These are phyloP conservation scores for Drosophila rhopaloa DNA, from an alignment of 1,140 invertebrate genomes.

Conservation along the genomic window DNA sequence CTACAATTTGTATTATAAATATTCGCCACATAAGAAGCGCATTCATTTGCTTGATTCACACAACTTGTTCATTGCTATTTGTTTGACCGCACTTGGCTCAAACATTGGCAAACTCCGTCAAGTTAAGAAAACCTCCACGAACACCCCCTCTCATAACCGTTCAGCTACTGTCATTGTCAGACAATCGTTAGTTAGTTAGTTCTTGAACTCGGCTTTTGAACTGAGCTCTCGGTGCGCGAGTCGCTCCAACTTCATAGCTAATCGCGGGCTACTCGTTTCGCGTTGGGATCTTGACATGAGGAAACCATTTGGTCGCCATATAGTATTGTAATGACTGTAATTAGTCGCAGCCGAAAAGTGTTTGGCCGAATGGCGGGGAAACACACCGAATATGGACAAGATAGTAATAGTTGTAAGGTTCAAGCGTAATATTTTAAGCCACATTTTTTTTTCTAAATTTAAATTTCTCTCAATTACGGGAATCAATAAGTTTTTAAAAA, in stretches of 20 bases:
- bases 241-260: slow-evolving; percentile 37
- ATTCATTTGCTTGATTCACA: slow-evolving; percentile 36
- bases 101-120: slow-evolving; percentile 10
- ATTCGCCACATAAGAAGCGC: slow-evolving; percentile 33
- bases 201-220: slow-evolving; percentile 53
- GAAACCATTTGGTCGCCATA: slow-evolving; percentile 46
- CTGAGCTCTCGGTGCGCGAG: slow-evolving; percentile 22
- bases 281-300: slow-evolving; percentile 36
- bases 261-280: slow-evolving; percentile 40
- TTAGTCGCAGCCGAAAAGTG: slow-evolving; percentile 28
- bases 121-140: background rate
- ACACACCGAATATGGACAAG: background rate
- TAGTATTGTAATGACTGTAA: slow-evolving; percentile 53
- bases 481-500: no score
- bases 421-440: background rate
- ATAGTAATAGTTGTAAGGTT: background rate
- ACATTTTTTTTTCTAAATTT: background rate
- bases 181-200: slow-evolving; percentile 52
- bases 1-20: slow-evolving; percentile 34
- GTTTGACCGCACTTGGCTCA: slow-evolving; percentile 17
- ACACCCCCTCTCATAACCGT: background rate
- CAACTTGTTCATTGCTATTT: slow-evolving; percentile 14
- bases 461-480: background rate
- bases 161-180: slow-evolving; percentile 42
- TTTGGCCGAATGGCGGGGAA: background rate